Percentiles rank a stretch among this genome's conserved stretches.
Evolutionary conservation across 2,797 vertebrate genomes (phyloP).

Genomic region (Malacoraja senta): DNA sequence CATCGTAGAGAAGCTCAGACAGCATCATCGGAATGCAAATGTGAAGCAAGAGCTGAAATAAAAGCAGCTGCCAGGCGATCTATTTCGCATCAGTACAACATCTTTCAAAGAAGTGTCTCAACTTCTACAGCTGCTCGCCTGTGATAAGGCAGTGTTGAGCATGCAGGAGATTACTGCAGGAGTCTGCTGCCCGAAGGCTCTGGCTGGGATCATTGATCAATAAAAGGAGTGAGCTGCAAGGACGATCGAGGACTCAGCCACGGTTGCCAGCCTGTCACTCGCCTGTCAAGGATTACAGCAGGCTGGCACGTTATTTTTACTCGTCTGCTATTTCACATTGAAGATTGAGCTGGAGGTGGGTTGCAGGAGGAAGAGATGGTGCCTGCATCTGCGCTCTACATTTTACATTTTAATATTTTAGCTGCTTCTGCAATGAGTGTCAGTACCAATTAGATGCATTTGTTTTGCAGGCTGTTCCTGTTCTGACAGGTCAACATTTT

Average conservation of each 20-base stretch:
- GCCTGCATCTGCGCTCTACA: too few relatives aligned
- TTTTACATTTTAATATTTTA: neutral
- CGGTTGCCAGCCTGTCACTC: conserved; percentile 1
- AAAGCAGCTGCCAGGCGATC: neutral
- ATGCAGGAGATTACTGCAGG: neutral
- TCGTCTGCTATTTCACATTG: neutral
- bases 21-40: conserved; percentile 1
- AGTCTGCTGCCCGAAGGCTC: neutral
- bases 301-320: neutral
- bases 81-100: neutral
- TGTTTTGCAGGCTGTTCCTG: neutral
- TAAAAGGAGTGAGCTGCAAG: neutral
- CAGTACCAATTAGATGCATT: neutral
- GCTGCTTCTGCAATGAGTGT: neutral
- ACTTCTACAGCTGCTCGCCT: conserved; percentile 17
- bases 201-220: conserved; percentile 15
- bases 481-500: neutral
- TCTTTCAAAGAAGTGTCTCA: neutral
- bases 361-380: neutral
- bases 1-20: neutral
- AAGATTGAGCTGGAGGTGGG: neutral
- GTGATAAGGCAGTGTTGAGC: neutral
- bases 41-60: neutral
- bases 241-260: neutral
- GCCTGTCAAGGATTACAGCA: neutral